Base-by-base conservation (phyloP, 2,888 invertebrate species). In the Listrodromus nycthemerus region DNA sequence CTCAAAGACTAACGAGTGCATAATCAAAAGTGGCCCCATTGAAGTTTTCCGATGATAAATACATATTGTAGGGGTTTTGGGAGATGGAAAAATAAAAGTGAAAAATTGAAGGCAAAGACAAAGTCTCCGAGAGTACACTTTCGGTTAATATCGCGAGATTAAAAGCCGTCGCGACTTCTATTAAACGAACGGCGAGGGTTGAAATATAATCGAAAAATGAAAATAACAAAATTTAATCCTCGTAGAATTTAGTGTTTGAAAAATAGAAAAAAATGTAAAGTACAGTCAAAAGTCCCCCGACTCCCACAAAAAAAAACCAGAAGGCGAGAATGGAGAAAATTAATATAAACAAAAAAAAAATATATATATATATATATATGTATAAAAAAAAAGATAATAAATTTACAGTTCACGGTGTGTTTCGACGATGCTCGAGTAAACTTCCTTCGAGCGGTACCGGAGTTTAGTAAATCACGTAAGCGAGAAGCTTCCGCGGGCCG, bases 121-220 rank as follows among this genome's bases (percentile, higher is more conserved):
- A 73, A 48, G 61, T 30, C 61, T 45, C 73, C n/a, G 61, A 73
- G 30, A 58, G 73, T 24, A 33, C 45, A 45, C 73, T 73, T 65
- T 37, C 30, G 52, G 52, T 71, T 79, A 79, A 73, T 63, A 48
- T 30, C 61, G 48, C 73, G 61, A 73, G 73, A 73, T 61, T 48
- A 63, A 61, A 27, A 63, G 30, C 24, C 73, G 37, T 73, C 61
- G 41, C 45, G 73, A 61, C 58, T 73, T 45, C 24, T 30, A 45
- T 73, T 63, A 19, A 33, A 7, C 33, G 33, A 7, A 33, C 8
- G 33, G 33, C 33, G 33, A 33, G 33, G 33, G 6, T 33, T 33
- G 0, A 7, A 6, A 33, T 0, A 13, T 33, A 24, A 33, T 7
- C 2, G 4, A 21, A 21, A 55, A 58, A 55, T 10, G 50, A 52